Evolutionary conservation across 2,888 invertebrate genomes (phyloP).

Genomic region (Hylaea fasciaria): DNA sequence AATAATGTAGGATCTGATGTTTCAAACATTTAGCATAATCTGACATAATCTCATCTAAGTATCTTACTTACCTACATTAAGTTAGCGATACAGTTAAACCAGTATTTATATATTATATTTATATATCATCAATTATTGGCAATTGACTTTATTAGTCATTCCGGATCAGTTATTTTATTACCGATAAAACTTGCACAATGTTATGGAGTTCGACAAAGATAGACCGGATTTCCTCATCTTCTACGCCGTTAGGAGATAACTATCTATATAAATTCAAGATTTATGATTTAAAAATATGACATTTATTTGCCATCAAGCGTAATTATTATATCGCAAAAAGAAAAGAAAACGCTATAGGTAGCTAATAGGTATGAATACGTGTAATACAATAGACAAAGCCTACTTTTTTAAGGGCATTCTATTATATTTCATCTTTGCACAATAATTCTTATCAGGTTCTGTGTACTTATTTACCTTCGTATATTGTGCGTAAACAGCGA

Average conservation of each 20-base stretch:
- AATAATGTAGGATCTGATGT: neutral
- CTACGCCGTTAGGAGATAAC: neutral
- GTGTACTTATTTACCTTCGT: neutral
- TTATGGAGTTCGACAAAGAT: neutral
- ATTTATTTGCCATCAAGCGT: no score
- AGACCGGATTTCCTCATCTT: neutral
- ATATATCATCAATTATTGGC: neutral
- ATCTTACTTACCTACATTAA: no score
- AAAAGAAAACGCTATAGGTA: neutral
- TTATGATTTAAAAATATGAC: no score
- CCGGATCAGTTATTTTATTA: no score
- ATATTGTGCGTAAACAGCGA: neutral
- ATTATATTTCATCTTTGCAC: neutral
- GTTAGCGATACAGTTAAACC: neutral
- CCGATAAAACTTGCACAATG: no score
- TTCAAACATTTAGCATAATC: no score
- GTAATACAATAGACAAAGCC: neutral
- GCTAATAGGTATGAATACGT: no score
- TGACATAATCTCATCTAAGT: no score
- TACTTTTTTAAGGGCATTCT: no score
- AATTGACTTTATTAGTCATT: no score
- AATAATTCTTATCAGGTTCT: neutral
- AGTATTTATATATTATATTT: conserved; percentile 8
- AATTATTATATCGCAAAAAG: no score
- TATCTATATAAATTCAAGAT: no score